Evolutionary conservation across 2,113 vertebrate species (phyloP), one percentile per base, ranked within the genome.

Genomic region (Plestiodon gilberti): DNA sequence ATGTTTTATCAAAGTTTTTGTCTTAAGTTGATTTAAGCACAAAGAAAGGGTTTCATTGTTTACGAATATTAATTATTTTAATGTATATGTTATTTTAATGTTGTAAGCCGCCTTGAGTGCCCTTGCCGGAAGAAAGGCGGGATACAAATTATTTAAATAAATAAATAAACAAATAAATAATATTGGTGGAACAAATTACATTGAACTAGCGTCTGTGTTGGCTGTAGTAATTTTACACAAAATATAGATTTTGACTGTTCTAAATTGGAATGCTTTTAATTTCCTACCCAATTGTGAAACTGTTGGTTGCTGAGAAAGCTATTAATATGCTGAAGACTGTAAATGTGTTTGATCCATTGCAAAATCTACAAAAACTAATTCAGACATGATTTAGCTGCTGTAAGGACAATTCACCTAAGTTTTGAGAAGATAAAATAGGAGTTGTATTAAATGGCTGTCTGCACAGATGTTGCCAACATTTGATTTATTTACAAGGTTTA

Each of bases 261-360:
- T 91, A 77, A 91, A 82, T n/a, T 38, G 13, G n/a, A 78, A 90
- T 71, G 75, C 13, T 13, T 33, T 5, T 78, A 64, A 38, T 62
- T 80, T 4, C 23, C 35, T 62, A 86, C 85, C 75, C 18, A 85
- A 70, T 14, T 85, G 35, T 1, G 22, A 25, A 48, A 40, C 71
- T 85, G 33, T 1, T 70, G 86, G 59, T 35, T 85, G 71, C 20
- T 67, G 62, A 20, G 80, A 84, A 48, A 61, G 35, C 17, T 22
- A 18, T n/a, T n/a, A 48, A 0, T 3, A 17, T 65, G 13, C 48
- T 88, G 22, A 89, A 83, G 65, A 61, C 13, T 57, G 28, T 9
- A 1, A n/a, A n/a, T n/a, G n/a, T 11, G 25, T 35, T 8, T 77
- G 23, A 78, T 15, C 1, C n/a, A n/a, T 15, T 9, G 25, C 0